A percentile compares a stretch with the other conserved stretches of the same genome.
These are phyloP conservation scores for Agrypnus murinus DNA, from an alignment of 2,888 invertebrate species.

Conservation along the genomic window DNA sequence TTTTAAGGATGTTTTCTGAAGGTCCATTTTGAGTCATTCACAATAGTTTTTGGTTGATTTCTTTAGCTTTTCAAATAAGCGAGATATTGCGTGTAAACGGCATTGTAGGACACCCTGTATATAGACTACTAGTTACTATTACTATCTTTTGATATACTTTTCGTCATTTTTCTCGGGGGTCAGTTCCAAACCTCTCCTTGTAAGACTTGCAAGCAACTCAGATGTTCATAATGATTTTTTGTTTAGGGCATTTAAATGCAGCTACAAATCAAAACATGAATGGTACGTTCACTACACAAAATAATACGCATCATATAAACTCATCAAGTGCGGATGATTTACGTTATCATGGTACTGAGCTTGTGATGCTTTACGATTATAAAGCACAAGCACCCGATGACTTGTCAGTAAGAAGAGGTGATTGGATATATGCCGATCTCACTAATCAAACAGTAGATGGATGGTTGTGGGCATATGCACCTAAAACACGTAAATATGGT, in stretches of 20 bases:
- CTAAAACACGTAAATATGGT: constrained; percentile 93
- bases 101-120: too few relatives aligned
- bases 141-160: too few relatives aligned
- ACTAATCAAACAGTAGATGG: constrained; percentile 96
- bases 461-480: constrained; percentile 96
- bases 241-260: constrained; percentile 71
- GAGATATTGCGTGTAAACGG: too few relatives aligned
- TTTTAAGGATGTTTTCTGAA: too few relatives aligned
- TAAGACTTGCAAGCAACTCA: too few relatives aligned
- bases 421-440: constrained; percentile 96
- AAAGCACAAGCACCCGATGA: constrained; percentile 96
- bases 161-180: too few relatives aligned
- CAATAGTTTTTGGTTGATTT: too few relatives aligned
- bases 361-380: constrained; percentile 96
- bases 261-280: constrained; percentile 65
- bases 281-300: constrained; percentile 62
- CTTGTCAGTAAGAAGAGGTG: constrained; percentile 90
- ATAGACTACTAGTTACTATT: too few relatives aligned
- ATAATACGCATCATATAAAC: constrained; percentile 63
- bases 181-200: too few relatives aligned
- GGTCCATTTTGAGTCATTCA: too few relatives aligned
- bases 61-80: too few relatives aligned
- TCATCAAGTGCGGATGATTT: constrained; percentile 76
- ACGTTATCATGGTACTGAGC: constrained; percentile 90
- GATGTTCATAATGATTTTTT: not conserved